A percentile compares a stretch with the other conserved stretches of the same genome.
Evolutionary conservation across 2,888 invertebrate genomes (phyloP).

Genomic region (Tetragonula carbonaria): DNA sequence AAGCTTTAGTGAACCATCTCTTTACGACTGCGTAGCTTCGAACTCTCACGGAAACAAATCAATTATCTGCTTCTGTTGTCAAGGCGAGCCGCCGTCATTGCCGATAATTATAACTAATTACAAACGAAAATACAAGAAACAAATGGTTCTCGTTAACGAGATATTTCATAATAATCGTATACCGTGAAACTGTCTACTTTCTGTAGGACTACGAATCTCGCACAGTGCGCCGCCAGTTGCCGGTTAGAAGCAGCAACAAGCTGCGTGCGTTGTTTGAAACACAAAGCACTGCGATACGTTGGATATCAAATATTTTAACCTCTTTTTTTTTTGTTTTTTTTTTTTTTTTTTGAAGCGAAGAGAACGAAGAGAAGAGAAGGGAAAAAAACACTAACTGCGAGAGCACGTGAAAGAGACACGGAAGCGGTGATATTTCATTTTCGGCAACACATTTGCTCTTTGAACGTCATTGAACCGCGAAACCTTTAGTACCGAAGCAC

Average conservation of each 20-base stretch:
- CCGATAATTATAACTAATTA: not conserved
- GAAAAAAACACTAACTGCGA: not conserved
- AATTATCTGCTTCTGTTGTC: slow-evolving; percentile 38
- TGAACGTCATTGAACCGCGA: slow-evolving; percentile 56
- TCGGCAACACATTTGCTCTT: slow-evolving; percentile 42
- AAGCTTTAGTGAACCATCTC: slow-evolving; percentile 50
- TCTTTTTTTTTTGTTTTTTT: too few species aligned
- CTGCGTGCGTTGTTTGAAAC: not conserved
- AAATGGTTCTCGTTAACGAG: too few species aligned
- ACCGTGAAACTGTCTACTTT: not conserved
- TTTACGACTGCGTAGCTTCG: slow-evolving; percentile 47
- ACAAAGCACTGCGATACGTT: not conserved
- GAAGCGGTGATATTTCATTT: slow-evolving; percentile 28
- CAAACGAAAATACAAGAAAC: not conserved
- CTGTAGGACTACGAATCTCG: not conserved
- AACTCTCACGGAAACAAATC: slow-evolving; percentile 26
- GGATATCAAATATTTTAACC: slow-evolving; percentile 25
- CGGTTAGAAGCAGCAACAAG: not conserved
- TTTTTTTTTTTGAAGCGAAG: too few species aligned
- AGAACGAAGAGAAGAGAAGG: not conserved
- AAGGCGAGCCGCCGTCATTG: not conserved
- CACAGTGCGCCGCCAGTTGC: not conserved
- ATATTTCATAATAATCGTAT: slow-evolving; percentile 17
- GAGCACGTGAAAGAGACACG: not conserved
- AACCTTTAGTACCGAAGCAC: slow-evolving; percentile 33